Conservation (phyloP, 2,797 vertebrate species). For the Chloroceryle inda region DNA sequence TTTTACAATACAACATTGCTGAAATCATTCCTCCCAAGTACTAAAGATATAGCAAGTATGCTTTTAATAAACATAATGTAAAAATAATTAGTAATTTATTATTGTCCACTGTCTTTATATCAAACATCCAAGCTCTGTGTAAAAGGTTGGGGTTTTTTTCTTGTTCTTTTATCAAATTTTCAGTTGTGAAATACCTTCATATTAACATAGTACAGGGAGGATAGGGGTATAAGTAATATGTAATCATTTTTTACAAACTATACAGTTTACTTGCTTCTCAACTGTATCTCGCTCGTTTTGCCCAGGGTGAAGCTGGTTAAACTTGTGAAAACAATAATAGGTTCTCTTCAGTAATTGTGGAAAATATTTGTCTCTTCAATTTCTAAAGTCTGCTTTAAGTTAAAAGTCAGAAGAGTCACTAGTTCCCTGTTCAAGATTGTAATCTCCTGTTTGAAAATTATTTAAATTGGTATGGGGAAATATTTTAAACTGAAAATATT, state of each 20-base stretch:
- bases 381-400: not conserved
- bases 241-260: not conserved
- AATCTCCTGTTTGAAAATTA: not conserved
- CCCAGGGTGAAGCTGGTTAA: not conserved
- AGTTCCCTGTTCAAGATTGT: not conserved
- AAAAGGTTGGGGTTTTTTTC: not conserved
- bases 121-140: not conserved
- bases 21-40: constrained; percentile 35
- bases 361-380: not conserved
- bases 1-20: constrained; percentile 55
- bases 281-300: not conserved
- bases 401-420: not conserved
- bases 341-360: not conserved
- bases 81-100: constrained; percentile 54
- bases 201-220: fast-evolving
- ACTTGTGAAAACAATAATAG: not conserved
- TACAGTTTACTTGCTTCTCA: not conserved
- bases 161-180: not conserved
- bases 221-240: not conserved
- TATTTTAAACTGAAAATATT: not conserved
- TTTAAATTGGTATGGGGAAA: not conserved
- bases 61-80: constrained; percentile 38
- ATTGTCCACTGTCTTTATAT: constrained; percentile 31
- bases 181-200: not conserved
- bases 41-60: constrained; percentile 51